Conservation (phyloP, 2,113 vertebrate genomes). For the Hydropotes inermis region DNA sequence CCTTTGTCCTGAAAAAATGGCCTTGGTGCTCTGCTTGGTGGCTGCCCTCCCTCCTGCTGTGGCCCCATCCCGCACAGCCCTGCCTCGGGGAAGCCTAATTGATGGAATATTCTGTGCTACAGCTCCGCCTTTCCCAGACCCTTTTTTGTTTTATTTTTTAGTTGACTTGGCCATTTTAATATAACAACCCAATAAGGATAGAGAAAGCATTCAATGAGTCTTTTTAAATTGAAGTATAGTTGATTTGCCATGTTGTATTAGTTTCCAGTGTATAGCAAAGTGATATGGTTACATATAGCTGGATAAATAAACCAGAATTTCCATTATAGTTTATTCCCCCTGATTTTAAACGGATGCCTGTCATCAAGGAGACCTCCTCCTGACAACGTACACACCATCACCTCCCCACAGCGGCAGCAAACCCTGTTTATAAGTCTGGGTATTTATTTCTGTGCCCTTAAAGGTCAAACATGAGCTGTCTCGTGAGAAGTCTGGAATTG, state of each 20-base stretch:
- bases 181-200: background rate
- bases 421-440: constrained; percentile 47
- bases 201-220: background rate
- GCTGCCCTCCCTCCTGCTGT: background rate
- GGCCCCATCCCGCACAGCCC: background rate
- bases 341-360: constrained; percentile 61
- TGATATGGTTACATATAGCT: background rate
- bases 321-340: background rate
- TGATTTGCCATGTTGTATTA: background rate
- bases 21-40: background rate
- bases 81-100: constrained; percentile 50
- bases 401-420: background rate
- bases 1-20: background rate
- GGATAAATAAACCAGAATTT: background rate
- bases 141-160: background rate
- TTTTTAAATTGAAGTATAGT: background rate
- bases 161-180: background rate
- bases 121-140: constrained; percentile 30
- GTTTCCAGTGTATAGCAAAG: background rate
- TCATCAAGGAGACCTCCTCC: constrained; percentile 49
- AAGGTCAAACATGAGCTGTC: constrained; percentile 55
- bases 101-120: constrained; percentile 30
- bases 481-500: background rate
- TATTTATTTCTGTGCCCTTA: constrained; percentile 41
- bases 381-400: background rate